Evolutionary conservation across 2,888 invertebrate species (phyloP).

Genomic region (Chrysina gloriosa): DNA sequence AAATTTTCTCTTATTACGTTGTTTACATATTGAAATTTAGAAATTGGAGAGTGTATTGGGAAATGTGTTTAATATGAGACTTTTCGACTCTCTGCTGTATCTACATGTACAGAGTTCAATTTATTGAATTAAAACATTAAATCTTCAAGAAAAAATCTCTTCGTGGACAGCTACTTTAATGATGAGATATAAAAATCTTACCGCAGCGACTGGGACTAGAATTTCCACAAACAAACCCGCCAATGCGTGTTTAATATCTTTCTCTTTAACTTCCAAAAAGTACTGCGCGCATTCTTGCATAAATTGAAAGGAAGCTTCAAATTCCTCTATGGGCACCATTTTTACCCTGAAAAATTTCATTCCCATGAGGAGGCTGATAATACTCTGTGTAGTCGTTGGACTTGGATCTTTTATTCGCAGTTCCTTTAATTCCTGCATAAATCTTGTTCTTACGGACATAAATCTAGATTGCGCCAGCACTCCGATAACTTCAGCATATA

Average conservation of each 20-base stretch:
- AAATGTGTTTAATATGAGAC: too few relatives aligned
- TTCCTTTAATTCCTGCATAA: conserved; percentile 92
- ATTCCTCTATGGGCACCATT: conserved; percentile 99
- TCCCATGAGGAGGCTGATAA: conserved; percentile 97
- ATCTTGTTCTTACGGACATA: conserved; percentile 90
- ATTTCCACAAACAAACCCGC: conserved; percentile 99
- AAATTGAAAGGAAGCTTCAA: conserved; percentile 98
- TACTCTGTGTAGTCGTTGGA: conserved; percentile 91
- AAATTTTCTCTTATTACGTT: too few relatives aligned
- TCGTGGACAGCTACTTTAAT: too few relatives aligned
- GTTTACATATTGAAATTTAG: too few relatives aligned
- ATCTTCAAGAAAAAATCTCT: too few relatives aligned
- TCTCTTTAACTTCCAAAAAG: conserved; percentile 97
- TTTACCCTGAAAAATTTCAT: conserved; percentile 97
- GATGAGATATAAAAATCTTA: too few relatives aligned
- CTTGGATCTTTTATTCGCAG: conserved; percentile 85
- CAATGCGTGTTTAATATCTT: conserved; percentile 97
- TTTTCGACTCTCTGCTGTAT: too few relatives aligned
- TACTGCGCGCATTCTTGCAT: conserved; percentile 98
- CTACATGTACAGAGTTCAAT: too few relatives aligned
- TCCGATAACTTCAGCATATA: conserved; percentile 98
- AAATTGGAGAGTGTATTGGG: too few relatives aligned
- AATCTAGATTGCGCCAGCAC: conserved; percentile 95
- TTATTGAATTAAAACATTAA: too few relatives aligned
- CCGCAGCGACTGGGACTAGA: conserved; percentile 97